Evolutionary conservation across 2,113 vertebrate genomes (phyloP), one percentile per base, ranked within the genome.

Genomic region (Ploceus nigricollis): DNA sequence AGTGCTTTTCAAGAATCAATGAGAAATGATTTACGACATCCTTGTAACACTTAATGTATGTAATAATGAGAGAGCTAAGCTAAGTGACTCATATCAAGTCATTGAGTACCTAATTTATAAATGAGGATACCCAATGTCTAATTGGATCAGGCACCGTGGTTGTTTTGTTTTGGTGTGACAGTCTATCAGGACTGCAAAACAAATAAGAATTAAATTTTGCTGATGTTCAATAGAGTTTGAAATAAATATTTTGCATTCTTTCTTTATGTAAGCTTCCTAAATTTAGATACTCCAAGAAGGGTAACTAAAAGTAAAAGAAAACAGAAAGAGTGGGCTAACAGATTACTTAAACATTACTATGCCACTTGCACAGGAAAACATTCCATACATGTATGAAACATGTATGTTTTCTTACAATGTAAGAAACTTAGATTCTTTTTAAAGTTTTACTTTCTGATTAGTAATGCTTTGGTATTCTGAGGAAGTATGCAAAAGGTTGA

Each of bases 61-160:
- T 35, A 57, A 33, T 16, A 45, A 63, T 27, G 47, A 47, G 18
- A 92, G n/a, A 60, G 13, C 31, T 61, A 75, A 2, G 3, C 16
- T 71, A 80, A 86, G n/a, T 48, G 35, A 73, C 42, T 83, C 77
- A 8, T 3, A 64, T 8, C 13, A 44, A 57, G 19, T 63, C 13
- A n/a, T 40, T 77, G 50, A 70, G 22, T 57, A 50, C 27, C 14
- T 92, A 19, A 21, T 70, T 33, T 82, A 45, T 77, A 82, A 47
- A 15, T 85, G 57, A 77, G 33, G 39, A 21, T 61, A 54, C 51
- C 15, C 44, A 33, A 13, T 76, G 39, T 51, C 30, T 79, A 31
- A 40, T 54, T 40, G 4, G 37, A 48, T 61, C 27, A 53, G 48
- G 33, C 23, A 53, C 15, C 0, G 0, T 25, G 15, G 10, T 45